These are phyloP conservation scores for Euproctis similis DNA, from an alignment of 2,888 invertebrate species.

Conservation along the genomic window DNA sequence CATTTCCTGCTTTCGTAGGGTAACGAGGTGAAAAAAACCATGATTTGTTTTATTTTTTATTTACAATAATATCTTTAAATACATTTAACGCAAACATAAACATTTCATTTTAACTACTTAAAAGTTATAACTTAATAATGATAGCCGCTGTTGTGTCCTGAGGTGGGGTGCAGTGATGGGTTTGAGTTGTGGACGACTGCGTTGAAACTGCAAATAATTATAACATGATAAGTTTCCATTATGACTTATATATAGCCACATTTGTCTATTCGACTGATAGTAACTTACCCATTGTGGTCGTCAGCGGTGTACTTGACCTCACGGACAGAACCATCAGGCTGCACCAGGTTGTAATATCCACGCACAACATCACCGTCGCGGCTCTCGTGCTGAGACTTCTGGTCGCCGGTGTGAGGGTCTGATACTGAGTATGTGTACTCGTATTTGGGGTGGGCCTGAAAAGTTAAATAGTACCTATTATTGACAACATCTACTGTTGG, in stretches of 20 bases:
- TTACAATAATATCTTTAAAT: no score
- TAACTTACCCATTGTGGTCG: slow-evolving; percentile 21
- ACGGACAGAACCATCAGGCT: slow-evolving; percentile 61
- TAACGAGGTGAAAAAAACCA: no score
- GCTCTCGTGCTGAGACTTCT: slow-evolving; percentile 57
- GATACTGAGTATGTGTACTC: slow-evolving; percentile 60
- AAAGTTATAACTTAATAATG: slow-evolving; percentile 25
- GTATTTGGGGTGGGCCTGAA: slow-evolving; percentile 36
- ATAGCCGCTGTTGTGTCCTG: slow-evolving; percentile 37
- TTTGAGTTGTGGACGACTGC: slow-evolving; percentile 61
- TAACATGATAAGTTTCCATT: no score
- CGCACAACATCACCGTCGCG: slow-evolving; percentile 60
- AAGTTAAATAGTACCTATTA: no score
- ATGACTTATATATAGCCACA: no score
- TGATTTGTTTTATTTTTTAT: no score
- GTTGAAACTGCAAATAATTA: slow-evolving; percentile 55
- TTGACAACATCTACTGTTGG: no score
- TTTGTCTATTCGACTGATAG: no score
- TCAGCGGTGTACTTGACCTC: slow-evolving; percentile 67
- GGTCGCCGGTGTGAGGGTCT: slow-evolving; percentile 66
- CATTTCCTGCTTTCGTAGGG: no score
- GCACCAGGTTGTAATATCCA: slow-evolving; percentile 53
- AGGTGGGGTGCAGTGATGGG: slow-evolving; percentile 46
- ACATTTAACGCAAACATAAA: no score
- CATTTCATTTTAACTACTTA: no score